Base-by-base conservation (phyloP, 2,888 invertebrate species). In the Cacoxenus indagator region DNA sequence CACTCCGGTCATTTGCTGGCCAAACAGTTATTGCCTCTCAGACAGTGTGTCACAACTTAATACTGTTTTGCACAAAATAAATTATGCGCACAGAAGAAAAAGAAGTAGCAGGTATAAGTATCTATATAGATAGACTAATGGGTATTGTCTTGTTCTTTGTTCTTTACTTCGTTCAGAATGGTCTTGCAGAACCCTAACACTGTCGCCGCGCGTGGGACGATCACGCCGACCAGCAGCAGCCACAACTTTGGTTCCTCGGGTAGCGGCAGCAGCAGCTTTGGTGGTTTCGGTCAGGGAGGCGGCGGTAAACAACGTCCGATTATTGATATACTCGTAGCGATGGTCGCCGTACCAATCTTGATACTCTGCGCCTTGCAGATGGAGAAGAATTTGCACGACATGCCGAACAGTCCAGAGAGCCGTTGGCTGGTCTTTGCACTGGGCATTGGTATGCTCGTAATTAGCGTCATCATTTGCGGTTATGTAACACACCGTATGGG, bases 401-500 rank as follows among this genome's bases (percentile, higher is more conserved):
- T 88, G 87, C 84, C 83, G 9, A 83, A 84, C 48, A 86, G 82
- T 31, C 80, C 82, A 0, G 84, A 86, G 51, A 86, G 84, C 0
- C 81, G 88, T 43, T 89, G 88, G 88, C 80, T 88, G 45, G 89
- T 89, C 4, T 86, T 89, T 61, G 88, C 87, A 2, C 75, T 89
- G 27, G 89, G 89, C 22, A 82, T 89, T 65, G 87, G 87, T 11
- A 86, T 89, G 84, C 78, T 89, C 17, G 73, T 87, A 14, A 85
- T 89, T 22, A 88, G 88, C 61, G 79, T 89, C 14, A 80, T 89
- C 64, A 87, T 89, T 66, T 89, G 89, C 66, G 88, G 88, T 69
- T 89, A 89, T 83, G 88, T 89, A 3, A 89, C 88, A 1, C 88
- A 88, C 71, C 86, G 89, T 64, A 86, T 89, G 85, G 89, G 89